A percentile compares a stretch with the other conserved stretches of the same genome.
Conservation (phyloP, 2,888 invertebrate species). For the Melikaiella ostensackeni region DNA sequence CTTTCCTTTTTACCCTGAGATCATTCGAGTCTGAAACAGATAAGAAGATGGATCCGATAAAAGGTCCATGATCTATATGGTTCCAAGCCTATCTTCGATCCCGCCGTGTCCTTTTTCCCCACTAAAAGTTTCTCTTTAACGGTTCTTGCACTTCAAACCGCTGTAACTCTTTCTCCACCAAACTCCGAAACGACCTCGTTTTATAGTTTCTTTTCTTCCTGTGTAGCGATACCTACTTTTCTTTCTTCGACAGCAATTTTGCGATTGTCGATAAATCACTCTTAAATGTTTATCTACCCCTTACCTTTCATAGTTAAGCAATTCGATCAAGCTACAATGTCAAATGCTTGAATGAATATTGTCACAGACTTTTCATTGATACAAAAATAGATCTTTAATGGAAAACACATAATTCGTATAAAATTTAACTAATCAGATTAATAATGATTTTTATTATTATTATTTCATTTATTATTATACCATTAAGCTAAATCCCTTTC, state of each 20-base stretch:
- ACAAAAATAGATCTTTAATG: too few relatives aligned
- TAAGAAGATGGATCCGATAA: conserved; percentile 57
- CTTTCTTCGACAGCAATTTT: conserved; percentile 32
- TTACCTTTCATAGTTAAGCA: conserved; percentile 5
- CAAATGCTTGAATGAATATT: too few relatives aligned
- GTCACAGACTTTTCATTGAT: too few relatives aligned
- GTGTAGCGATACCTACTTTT: conserved; percentile 20
- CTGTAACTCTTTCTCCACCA: conserved; percentile 43
- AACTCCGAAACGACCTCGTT: conserved; percentile 30
- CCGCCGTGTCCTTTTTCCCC: conserved; percentile 42
- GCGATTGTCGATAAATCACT: conserved; percentile 26
- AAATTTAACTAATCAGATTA: too few relatives aligned
- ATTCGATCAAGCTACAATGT: background rate
- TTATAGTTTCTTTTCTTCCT: background rate
- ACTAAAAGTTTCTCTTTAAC: conserved; percentile 53
- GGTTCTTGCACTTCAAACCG: conserved; percentile 44
- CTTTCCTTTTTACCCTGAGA: conserved; percentile 44
- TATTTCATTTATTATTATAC: too few relatives aligned
- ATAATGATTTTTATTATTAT: too few relatives aligned
- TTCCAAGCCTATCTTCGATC: conserved; percentile 45
- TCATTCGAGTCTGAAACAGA: conserved; percentile 49
- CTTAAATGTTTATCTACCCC: background rate
- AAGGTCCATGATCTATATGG: conserved; percentile 56
- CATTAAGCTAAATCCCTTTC: too few relatives aligned
- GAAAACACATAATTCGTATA: too few relatives aligned